Base-by-base conservation (phyloP, 2,113 vertebrate species). In the Aphyosemion australe region DNA sequence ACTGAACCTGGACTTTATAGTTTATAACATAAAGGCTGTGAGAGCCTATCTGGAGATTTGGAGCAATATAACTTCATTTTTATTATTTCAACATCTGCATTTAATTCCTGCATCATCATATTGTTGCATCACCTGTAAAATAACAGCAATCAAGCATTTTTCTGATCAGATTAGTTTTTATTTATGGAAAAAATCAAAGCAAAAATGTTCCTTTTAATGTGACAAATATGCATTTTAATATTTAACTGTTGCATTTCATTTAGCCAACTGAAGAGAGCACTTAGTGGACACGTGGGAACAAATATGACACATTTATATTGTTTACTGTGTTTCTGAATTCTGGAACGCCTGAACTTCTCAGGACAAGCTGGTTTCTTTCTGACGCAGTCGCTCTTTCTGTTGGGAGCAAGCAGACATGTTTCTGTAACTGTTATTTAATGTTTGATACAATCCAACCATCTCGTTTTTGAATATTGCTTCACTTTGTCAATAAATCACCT, bases 341-440 rank as follows among this genome's bases (percentile, higher is more conserved):
- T 12, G 14, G 11, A 26, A 11, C n/a, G 13, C 47, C 42, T 26
- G 20, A 31, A 19, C 6, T 12, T 47, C 14, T 64, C 54, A 87
- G 69, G 90, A 76, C 78, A 94, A 87, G 41, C 53, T 94, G 59
- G 94, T 94, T 92, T 97, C 94, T 85, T 96, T 99, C 84, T 95
- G 95, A 49, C 95, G 95, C 52, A 98, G 87, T 74, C 94, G 93
- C 76, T 96, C 93, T 91, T 99, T 98, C 96, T 98, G 93, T 94
- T 88, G 78, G 60, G 65, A 80, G 72, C 57, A 72, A 76, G 54
- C 34, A 7, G 34, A 37, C 34, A 8, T 37, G 34, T 8, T 8
- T 37, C 5, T 26, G 26, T 26, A 26, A 26, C n/a, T n/a, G n/a
- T n/a, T 37, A 37, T 37, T 37, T 37, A 37, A 37, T 37, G 9